Conservation (phyloP, 2,888 invertebrate species). For the Erannis defoliaria region DNA sequence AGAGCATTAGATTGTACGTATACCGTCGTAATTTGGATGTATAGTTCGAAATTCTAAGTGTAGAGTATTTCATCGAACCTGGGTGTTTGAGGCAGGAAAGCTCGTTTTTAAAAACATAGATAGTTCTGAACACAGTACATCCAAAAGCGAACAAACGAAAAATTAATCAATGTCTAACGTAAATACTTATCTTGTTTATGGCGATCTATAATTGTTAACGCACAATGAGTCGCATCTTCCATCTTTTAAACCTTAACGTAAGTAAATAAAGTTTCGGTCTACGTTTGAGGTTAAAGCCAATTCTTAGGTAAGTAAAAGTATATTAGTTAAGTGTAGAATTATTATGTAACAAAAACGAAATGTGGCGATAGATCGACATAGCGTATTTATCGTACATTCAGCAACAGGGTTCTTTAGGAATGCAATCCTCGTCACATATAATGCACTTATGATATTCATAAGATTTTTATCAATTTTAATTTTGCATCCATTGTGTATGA, state of each 20-base stretch:
- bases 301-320: conserved; percentile 78
- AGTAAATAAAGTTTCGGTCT: conserved; percentile 59
- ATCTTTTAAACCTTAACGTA: conserved; percentile 53
- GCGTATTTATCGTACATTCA: conserved; percentile 62
- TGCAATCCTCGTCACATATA: background rate
- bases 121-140: conserved; percentile 36
- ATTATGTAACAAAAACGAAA: conserved; percentile 66
- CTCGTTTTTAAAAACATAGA: background rate
- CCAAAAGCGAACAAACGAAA: conserved; percentile 41
- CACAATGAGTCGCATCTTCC: conserved; percentile 62
- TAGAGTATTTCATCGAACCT: background rate
- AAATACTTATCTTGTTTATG: conserved; percentile 57
- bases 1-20: conserved; percentile 63
- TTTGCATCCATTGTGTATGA: too few relatives aligned
- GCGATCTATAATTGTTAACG: conserved; percentile 57
- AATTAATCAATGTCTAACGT: conserved; percentile 52
- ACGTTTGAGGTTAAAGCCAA: conserved; percentile 75
- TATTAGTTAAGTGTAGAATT: conserved; percentile 78
- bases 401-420: conserved; percentile 52
- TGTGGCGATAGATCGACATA: conserved; percentile 67
- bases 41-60: conserved; percentile 36
- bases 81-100: background rate
- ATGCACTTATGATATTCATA: too few relatives aligned
- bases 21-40: conserved; percentile 52
- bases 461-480: too few relatives aligned